Evolutionary conservation across 2,113 vertebrate species (phyloP), one percentile per base, ranked within the genome.

Genomic region (Phylloscopus whistleri): DNA sequence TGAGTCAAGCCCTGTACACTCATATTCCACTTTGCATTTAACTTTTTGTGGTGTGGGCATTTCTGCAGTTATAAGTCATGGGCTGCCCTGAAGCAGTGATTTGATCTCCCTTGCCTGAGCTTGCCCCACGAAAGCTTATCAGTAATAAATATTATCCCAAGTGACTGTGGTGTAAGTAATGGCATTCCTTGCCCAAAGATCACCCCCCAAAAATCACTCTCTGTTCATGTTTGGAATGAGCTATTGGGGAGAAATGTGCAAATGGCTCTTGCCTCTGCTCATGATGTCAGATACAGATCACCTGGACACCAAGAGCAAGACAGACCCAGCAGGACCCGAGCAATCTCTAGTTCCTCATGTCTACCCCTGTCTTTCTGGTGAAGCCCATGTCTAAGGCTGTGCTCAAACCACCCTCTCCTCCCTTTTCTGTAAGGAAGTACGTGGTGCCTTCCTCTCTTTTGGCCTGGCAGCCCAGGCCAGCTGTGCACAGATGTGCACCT

Each of bases 91-190:
- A 87, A 96, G 92, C 83, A 87, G 91, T 76, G 60, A 94, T 95
- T 93, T 93, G 84, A 89, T 95, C 81, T 94, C 70, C 84, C 83
- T 84, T 96, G 95, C 69, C 77, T 78, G 62, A 90, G 88, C 95
- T 93, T 95, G 94, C 49, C 85, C 60, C 4, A 16, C 6, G 2
- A 81, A 94, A 84, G 28, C 41, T 69, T 89, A 93, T 95, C 1
- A 0, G 82, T 92, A 87, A 93, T 91, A 95, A 94, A 97, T 95
- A 84, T 66, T 93, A 89, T 84, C 88, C 80, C 80, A 76, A 75
- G 88, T 90, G 93, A 90, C 86, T 94, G 68, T 78, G 73, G 26
- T 64, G 15, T 95, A 96, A 95, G 82, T 92, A 86, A 95, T 93
- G 73, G 73, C 84, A 92, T 97, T 96, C 92, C 72, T 96, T 88